Conservation (phyloP, 2,797 vertebrate species). For the Falco novaeseelandiae region DNA sequence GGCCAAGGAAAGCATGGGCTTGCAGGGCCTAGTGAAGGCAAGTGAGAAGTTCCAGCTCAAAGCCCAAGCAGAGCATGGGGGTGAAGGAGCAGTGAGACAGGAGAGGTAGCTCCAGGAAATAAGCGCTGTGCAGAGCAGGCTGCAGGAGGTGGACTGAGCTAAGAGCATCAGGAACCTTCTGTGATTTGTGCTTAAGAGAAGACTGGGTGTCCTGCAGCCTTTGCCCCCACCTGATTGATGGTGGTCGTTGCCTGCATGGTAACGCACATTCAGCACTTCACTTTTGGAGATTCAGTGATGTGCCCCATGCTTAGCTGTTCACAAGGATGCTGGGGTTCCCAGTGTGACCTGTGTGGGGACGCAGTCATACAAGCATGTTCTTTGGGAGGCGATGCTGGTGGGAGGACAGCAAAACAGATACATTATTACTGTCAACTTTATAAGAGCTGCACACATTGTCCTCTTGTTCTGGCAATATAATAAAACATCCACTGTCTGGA, state of each 20-base stretch:
- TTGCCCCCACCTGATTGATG: neutral
- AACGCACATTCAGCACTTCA: rapidly evolving
- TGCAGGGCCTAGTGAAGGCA: neutral
- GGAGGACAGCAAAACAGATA: neutral
- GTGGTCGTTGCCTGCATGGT: neutral
- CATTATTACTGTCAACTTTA: neutral
- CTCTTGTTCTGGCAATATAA: neutral
- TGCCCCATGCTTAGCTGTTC: neutral
- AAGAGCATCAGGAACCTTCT: neutral
- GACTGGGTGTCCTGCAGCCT: neutral
- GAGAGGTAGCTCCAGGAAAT: neutral
- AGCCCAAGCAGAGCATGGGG: neutral
- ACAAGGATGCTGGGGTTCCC: neutral
- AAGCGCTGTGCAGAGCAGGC: neutral
- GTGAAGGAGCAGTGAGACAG: neutral
- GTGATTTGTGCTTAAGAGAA: neutral
- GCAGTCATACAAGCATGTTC: neutral
- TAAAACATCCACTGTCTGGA: neutral
- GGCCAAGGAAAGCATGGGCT: neutral
- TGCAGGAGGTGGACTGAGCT: neutral
- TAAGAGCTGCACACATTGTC: neutral
- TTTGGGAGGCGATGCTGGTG: neutral
- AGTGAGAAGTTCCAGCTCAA: neutral
- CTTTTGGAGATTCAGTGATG: neutral
- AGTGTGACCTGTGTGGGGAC: neutral